Evolutionary conservation across 2,113 vertebrate species (phyloP).

Genomic region (Pangasianodon gigas): DNA sequence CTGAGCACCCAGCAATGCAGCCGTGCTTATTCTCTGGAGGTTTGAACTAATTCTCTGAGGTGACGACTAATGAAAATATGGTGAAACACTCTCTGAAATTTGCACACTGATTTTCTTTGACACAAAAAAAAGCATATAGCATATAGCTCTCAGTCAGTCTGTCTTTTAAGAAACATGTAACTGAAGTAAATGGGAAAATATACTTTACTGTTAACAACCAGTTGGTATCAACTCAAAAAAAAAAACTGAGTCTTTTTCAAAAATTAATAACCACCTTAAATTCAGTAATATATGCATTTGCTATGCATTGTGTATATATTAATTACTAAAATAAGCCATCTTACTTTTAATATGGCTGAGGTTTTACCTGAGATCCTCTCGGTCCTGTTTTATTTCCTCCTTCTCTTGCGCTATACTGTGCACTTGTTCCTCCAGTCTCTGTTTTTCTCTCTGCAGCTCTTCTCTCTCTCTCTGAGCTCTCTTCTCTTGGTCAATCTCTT

Average conservation of each 20-base stretch:
- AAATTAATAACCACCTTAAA: not conserved
- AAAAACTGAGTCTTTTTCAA: too few relatives aligned
- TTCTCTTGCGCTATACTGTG: constrained; percentile 63
- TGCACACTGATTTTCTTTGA: too few relatives aligned
- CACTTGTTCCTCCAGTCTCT: constrained; percentile 68
- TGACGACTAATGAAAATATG: too few relatives aligned
- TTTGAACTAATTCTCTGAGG: too few relatives aligned
- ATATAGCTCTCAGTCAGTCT: too few relatives aligned
- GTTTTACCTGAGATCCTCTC: constrained; percentile 76
- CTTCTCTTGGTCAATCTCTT: constrained; percentile 55
- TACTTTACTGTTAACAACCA: not conserved
- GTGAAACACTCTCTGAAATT: too few relatives aligned
- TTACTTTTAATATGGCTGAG: not conserved
- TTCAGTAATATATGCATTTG: not conserved
- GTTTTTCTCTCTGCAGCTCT: constrained; percentile 68
- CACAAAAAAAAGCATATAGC: too few relatives aligned
- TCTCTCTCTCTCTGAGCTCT: constrained; percentile 69
- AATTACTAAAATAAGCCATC: not conserved
- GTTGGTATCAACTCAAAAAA: not conserved
- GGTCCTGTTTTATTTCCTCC: constrained; percentile 68
- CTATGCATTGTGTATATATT: not conserved
- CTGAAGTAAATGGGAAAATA: not conserved
- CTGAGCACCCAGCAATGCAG: too few relatives aligned
- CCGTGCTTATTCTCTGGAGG: too few relatives aligned
- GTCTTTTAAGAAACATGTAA: not conserved